Evolutionary conservation across 2,797 vertebrate species (phyloP).

Genomic region (Taenioides sp.): DNA sequence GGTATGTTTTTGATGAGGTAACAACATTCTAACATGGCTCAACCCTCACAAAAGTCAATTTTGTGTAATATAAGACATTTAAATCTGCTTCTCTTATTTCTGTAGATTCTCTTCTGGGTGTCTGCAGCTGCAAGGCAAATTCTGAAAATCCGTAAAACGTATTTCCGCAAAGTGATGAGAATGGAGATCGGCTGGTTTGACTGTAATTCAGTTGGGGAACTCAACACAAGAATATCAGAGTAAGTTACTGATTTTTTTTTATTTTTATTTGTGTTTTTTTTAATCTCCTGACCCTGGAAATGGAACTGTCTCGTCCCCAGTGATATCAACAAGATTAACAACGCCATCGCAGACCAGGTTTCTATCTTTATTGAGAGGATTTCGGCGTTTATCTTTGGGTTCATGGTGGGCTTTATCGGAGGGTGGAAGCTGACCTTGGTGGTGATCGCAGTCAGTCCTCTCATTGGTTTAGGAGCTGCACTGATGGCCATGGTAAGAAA

Average conservation of each 20-base stretch:
- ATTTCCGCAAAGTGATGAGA: constrained; percentile 82
- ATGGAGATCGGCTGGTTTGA: constrained; percentile 88
- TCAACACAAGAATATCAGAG: constrained; percentile 85
- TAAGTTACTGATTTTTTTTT: constrained; percentile 47
- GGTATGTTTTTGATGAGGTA: no score
- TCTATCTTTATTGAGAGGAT: constrained; percentile 80
- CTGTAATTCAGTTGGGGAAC: constrained; percentile 82
- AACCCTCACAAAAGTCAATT: no score
- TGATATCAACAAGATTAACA: constrained; percentile 84
- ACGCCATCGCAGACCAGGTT: constrained; percentile 81
- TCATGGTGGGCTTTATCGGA: constrained; percentile 81
- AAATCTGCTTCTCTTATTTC: background rate
- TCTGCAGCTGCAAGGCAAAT: constrained; percentile 76
- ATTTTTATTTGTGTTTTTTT: background rate
- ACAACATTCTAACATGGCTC: no score
- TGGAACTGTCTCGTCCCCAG: constrained; percentile 49
- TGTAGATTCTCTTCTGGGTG: constrained; percentile 81
- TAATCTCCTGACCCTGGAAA: background rate
- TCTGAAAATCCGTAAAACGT: constrained; percentile 75
- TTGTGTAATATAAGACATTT: no score
- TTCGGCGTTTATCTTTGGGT: constrained; percentile 80
- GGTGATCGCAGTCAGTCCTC: constrained; percentile 79
- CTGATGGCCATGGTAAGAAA: constrained; percentile 79
- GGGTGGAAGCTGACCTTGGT: constrained; percentile 85
- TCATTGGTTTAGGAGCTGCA: constrained; percentile 78